These are phyloP conservation scores for Netelia fuscicornis DNA, from an alignment of 2,888 invertebrate species.

Conservation along the genomic window DNA sequence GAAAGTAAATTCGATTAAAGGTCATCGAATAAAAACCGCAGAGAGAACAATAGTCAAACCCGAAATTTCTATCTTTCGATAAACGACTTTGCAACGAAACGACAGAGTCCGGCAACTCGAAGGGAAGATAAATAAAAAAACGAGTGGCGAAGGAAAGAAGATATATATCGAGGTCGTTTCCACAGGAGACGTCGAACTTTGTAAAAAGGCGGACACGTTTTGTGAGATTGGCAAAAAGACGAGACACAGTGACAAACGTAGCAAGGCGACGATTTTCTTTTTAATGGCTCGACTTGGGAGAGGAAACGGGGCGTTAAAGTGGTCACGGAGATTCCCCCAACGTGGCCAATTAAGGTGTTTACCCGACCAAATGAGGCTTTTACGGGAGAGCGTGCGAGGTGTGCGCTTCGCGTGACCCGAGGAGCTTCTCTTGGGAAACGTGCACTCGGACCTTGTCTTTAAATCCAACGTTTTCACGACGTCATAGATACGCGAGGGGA, in stretches of 20 bases:
- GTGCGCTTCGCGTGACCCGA: constrained; percentile 5
- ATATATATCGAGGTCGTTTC: not conserved
- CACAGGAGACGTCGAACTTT: not conserved
- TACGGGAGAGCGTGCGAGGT: not conserved
- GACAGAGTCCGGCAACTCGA: too few species aligned
- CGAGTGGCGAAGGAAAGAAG: not conserved
- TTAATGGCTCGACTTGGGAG: constrained; percentile 51
- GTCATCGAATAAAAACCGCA: too few species aligned
- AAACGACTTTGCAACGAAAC: too few species aligned
- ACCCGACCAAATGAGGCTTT: constrained; percentile 66
- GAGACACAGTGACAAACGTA: not conserved
- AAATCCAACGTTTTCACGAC: not conserved
- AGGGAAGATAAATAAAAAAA: not conserved
- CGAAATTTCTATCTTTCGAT: too few species aligned
- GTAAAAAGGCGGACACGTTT: not conserved
- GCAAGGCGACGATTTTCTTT: constrained; percentile 28
- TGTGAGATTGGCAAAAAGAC: not conserved
- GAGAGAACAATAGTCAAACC: too few species aligned
- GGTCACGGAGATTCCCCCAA: constrained; percentile 64
- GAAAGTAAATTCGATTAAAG: too few species aligned
- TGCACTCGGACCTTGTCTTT: not conserved
- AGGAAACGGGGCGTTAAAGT: constrained; percentile 65
- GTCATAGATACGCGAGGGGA: not conserved
- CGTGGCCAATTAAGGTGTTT: constrained; percentile 71
- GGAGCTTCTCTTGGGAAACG: not conserved